Conservation (phyloP, 1,140 invertebrate species). For the Hermetia illucens region DNA sequence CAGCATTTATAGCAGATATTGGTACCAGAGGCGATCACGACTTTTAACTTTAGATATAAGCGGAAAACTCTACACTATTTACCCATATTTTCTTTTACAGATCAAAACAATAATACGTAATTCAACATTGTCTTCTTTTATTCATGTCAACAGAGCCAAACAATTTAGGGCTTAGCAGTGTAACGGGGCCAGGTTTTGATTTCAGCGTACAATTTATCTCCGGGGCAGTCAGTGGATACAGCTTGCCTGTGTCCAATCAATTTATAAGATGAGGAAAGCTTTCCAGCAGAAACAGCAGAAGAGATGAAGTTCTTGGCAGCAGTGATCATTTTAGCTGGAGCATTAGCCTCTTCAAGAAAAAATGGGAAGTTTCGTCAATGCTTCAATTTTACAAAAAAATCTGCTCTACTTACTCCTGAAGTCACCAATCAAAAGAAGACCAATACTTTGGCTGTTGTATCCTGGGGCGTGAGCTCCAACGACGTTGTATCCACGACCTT, state of each 20-base stretch:
- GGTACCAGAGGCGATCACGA: no score
- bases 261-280: slow-evolving; percentile 30
- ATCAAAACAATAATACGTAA: no score
- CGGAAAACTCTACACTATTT: no score
- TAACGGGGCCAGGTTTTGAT: neutral
- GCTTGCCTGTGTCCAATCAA: neutral
- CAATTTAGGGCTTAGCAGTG: neutral
- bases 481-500: slow-evolving; percentile 43
- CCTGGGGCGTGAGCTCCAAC: slow-evolving; percentile 37
- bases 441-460: slow-evolving; percentile 38
- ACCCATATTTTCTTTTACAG: no score
- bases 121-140: no score
- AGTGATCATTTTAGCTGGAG: slow-evolving; percentile 37
- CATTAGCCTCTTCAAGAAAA: slow-evolving; percentile 37
- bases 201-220: neutral
- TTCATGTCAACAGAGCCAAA: no score
- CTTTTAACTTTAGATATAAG: no score
- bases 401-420: no score
- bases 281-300: no score
- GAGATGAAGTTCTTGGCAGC: no score
- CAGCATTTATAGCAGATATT: no score
- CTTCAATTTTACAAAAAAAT: no score
- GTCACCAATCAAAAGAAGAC: slow-evolving; percentile 30
- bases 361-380: slow-evolving; percentile 45
- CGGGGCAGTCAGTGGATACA: neutral